Evolutionary conservation across 2,888 invertebrate species (phyloP).

Genomic region (Tridacna gigas): DNA sequence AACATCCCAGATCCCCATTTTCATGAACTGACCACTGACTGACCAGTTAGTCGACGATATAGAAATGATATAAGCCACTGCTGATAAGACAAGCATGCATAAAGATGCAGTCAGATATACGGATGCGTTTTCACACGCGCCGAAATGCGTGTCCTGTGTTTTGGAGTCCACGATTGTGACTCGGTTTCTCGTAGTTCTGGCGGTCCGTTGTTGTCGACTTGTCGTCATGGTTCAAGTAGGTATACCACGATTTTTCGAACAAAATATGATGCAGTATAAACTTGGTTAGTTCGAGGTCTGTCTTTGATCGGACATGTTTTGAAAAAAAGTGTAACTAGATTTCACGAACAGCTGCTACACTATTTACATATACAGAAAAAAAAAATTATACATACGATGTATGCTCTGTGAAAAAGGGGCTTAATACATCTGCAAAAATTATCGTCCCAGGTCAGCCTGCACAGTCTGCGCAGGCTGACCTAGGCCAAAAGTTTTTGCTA

Average conservation of each 20-base stretch:
- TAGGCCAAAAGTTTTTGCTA: too few species aligned
- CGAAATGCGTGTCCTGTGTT: slow-evolving; percentile 2
- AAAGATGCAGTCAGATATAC: slow-evolving; percentile 65
- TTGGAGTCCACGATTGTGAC: slow-evolving; percentile 12
- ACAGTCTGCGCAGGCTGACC: too few species aligned
- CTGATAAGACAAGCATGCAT: slow-evolving; percentile 61
- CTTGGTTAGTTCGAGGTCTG: too few species aligned
- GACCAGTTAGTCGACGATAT: slow-evolving; percentile 70
- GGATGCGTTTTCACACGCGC: slow-evolving; percentile 52
- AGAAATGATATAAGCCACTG: slow-evolving; percentile 62
- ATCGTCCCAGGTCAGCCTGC: too few species aligned
- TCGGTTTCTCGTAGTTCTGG: not conserved
- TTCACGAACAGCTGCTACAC: too few species aligned
- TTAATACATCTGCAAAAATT: too few species aligned
- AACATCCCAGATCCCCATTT: slow-evolving; percentile 70
- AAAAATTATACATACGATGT: too few species aligned
- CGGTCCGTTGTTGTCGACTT: not conserved
- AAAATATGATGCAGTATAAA: too few species aligned
- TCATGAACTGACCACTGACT: slow-evolving; percentile 61
- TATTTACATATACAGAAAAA: too few species aligned
- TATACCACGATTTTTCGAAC: not conserved
- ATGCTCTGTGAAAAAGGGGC: too few species aligned
- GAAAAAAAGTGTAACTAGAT: too few species aligned
- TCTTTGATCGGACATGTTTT: too few species aligned
- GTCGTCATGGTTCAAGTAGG: not conserved